Evolutionary conservation across 1,140 invertebrate species (phyloP).

Genomic region (Colletes latitarsis): DNA sequence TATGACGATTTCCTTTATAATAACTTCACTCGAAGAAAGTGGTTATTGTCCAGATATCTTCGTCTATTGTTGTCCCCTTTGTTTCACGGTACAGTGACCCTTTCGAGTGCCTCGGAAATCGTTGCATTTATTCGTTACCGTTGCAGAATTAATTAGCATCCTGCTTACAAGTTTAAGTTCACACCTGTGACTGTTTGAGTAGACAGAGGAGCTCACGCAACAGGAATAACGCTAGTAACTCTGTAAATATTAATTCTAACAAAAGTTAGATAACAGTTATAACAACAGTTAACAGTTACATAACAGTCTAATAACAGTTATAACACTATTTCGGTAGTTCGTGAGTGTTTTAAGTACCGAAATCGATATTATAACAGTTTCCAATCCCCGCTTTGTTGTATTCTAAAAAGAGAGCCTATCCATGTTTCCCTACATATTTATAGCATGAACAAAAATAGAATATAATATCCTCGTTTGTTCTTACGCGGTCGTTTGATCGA

Average conservation of each 20-base stretch:
- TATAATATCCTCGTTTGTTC: background rate
- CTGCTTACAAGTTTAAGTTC: background rate
- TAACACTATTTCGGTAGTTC: too few species aligned
- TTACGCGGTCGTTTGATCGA: background rate
- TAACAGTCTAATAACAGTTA: too few species aligned
- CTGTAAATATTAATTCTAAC: background rate
- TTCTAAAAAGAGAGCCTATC: background rate
- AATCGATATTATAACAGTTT: too few species aligned
- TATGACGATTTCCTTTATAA: too few species aligned
- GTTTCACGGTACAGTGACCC: background rate
- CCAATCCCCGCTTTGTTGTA: background rate
- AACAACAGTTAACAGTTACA: too few species aligned
- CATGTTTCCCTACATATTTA: background rate
- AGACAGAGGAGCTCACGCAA: background rate
- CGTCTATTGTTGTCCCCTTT: too few species aligned
- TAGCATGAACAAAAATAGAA: background rate
- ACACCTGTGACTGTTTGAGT: background rate
- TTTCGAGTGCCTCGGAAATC: background rate
- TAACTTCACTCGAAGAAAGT: too few species aligned
- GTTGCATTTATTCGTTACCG: background rate
- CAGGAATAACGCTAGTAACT: background rate
- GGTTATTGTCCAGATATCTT: too few species aligned
- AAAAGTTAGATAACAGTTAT: too few species aligned
- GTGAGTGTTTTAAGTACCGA: too few species aligned
- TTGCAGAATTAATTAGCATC: slow-evolving; percentile 26